phyloP scores from a whole-genome alignment of 23 tunicate species.

The Diplosoma virens region DNA sequence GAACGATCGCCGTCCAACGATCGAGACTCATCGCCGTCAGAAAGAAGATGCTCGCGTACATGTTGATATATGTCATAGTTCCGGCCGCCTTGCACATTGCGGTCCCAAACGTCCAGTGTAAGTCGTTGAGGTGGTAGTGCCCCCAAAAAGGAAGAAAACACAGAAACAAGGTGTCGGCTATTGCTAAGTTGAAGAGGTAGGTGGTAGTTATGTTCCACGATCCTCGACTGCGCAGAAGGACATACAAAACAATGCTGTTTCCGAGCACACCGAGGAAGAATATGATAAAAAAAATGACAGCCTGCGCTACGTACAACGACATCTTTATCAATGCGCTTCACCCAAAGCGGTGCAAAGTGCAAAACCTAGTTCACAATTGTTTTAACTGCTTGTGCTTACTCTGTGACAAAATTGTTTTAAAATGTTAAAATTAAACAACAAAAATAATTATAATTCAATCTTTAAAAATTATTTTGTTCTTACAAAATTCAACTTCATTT shows the following conservation, averaged over 20 bases:
- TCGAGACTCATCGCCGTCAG: constrained; percentile 87
- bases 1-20: constrained; percentile 76
- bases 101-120: constrained; percentile 67
- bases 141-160: constrained; percentile 76
- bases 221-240: constrained; percentile 48
- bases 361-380: too few species aligned
- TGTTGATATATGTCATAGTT: constrained; percentile 42
- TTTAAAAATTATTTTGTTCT: too few species aligned
- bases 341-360: too few species aligned
- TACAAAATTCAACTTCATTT: too few species aligned
- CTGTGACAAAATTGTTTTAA: too few species aligned
- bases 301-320: constrained; percentile 9
- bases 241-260: constrained; percentile 54
- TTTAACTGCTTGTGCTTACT: too few species aligned
- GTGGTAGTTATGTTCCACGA: constrained; percentile 66
- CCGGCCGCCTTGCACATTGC: constrained; percentile 57
- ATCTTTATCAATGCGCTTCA: too few species aligned
- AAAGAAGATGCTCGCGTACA: constrained; percentile 82
- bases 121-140: constrained; percentile 41
- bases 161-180: constrained; percentile 64
- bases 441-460: too few species aligned
- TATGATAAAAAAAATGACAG: constrained; percentile 40
- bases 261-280: constrained; percentile 67
- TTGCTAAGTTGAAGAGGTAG: constrained; percentile 70
- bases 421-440: too few species aligned